phyloP scores from a whole-genome alignment of 2,888 invertebrate genomes.

The Crepidodera aurea region DNA sequence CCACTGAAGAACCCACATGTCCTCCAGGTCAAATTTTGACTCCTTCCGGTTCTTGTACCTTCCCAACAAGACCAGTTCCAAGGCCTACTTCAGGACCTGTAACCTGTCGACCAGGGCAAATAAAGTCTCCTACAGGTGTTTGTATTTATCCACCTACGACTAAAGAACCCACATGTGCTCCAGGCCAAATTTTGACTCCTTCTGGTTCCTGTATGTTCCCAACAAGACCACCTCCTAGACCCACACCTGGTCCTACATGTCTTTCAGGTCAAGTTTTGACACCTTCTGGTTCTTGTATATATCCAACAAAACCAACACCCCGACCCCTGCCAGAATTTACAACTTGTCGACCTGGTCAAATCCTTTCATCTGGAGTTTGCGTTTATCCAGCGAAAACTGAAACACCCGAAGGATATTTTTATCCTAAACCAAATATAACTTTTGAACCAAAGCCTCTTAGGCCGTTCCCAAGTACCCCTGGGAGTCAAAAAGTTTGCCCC shows the following conservation, averaged over 20 bases:
- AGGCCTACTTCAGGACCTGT: slow-evolving; percentile 18
- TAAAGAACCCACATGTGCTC: slow-evolving; percentile 35
- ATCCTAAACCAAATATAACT: slow-evolving; percentile 37
- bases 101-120: slow-evolving; percentile 59
- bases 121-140: slow-evolving; percentile 3
- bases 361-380: slow-evolving; percentile 25
- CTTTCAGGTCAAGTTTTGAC: slow-evolving; percentile 41
- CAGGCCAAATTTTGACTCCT: slow-evolving; percentile 33
- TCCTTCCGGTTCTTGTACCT: slow-evolving; percentile 38
- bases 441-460: slow-evolving; percentile 25
- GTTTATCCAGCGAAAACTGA: slow-evolving; percentile 22
- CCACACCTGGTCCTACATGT: slow-evolving; percentile 54
- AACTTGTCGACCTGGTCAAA: slow-evolving; percentile 28
- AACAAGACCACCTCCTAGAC: slow-evolving; percentile 21
- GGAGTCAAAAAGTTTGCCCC: slow-evolving; percentile 29
- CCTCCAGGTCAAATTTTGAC: slow-evolving; percentile 33
- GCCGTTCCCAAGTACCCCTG: slow-evolving; percentile 11
- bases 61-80: slow-evolving; percentile 28
- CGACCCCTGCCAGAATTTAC: no score
- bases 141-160: slow-evolving; percentile 7
- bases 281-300: slow-evolving; percentile 32
- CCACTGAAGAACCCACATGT: slow-evolving; percentile 33
- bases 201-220: slow-evolving; percentile 40
- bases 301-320: slow-evolving; percentile 14
- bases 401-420: neutral